Conservation (phyloP, 1,140 invertebrate genomes). For the Nylanderia fulva region DNA sequence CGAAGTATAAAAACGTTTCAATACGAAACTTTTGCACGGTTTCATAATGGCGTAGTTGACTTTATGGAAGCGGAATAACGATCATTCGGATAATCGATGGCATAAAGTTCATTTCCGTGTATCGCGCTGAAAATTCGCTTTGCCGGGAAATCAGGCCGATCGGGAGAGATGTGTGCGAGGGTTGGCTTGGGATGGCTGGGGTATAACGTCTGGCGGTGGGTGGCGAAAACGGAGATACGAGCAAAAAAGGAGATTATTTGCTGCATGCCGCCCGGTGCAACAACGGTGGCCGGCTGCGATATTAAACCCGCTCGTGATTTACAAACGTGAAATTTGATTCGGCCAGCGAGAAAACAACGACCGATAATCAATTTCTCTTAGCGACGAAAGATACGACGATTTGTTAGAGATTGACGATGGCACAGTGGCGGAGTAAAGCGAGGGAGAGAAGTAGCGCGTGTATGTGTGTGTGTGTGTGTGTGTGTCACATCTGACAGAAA, state of each 20-base stretch:
- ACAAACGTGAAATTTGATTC: slow-evolving; percentile 77
- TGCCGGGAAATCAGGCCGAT: slow-evolving; percentile 4
- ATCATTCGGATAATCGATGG: slow-evolving; percentile 24
- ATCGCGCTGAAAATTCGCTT: slow-evolving; percentile 34
- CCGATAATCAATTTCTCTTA: slow-evolving; percentile 73
- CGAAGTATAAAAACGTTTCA: background rate
- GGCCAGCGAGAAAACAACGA: slow-evolving; percentile 72
- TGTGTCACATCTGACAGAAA: background rate
- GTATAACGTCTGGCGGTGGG: slow-evolving; percentile 2
- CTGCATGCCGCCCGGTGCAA: slow-evolving; percentile 46
- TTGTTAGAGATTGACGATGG: slow-evolving; percentile 69
- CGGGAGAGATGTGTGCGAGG: slow-evolving; percentile 21
- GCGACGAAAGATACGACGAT: slow-evolving; percentile 65
- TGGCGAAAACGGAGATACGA: slow-evolving; percentile 33
- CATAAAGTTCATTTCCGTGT: slow-evolving; percentile 43
- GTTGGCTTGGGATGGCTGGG: too few species aligned
- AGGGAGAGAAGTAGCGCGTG: background rate
- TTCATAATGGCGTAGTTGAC: slow-evolving; percentile 14
- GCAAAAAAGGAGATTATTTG: slow-evolving; percentile 62
- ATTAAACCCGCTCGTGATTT: slow-evolving; percentile 74
- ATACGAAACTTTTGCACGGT: slow-evolving; percentile 12
- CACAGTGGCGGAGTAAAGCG: background rate
- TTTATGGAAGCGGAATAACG: slow-evolving; percentile 34
- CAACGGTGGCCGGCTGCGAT: slow-evolving; percentile 58
- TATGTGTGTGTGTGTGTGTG: too few species aligned